Base-by-base conservation (phyloP, 2,888 invertebrate species). In the Dicycla oo region DNA sequence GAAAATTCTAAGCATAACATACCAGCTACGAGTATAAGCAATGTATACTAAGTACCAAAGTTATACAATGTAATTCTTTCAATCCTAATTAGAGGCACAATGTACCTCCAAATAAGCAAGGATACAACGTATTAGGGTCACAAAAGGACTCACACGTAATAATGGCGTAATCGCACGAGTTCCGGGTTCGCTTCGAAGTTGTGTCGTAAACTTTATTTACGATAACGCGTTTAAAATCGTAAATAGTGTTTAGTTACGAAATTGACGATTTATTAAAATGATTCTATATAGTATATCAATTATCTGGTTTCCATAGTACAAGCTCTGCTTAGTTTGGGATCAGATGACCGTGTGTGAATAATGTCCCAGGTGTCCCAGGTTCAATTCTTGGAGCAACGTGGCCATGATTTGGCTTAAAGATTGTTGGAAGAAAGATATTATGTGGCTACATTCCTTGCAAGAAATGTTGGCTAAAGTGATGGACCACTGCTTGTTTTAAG, bases 81-180 rank as follows among this genome's bases (percentile, higher is more conserved):
- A 64, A 40, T 23, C 69, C 56, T 20, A 67, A 69, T 45, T 51
- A 20, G 60, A 57, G 58, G 26, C 15, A 74, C 57, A 69, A 49
- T 61, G 23, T 7, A 40, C 40, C 34, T 13, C 80, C 69, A 57
- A 75, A 80, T 80, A 75, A 81, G 81, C 34, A 20, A 67, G 68
- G 49, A 49, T 63, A 69, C 62, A 69, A 30, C 26, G 62, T 40
- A 61, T 84, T 84, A 75, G 38, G 61, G 58, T 56, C 62, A 67
- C 66, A 83, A 49, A 81, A 84, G 84, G 84, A 80, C 40, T 38
- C 56, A 7, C 80, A 79, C 83, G 76, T 81, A 81, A 45, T 45
- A n/a, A 69, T 64, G 34, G 8, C 76, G 84, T 54, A 84, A 84
- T 60, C 51, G 30, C 15, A 51, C 26, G 45, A 53, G 69, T 84